Evolutionary conservation across 2,888 invertebrate species (phyloP).

Genomic region (Nomada flava): DNA sequence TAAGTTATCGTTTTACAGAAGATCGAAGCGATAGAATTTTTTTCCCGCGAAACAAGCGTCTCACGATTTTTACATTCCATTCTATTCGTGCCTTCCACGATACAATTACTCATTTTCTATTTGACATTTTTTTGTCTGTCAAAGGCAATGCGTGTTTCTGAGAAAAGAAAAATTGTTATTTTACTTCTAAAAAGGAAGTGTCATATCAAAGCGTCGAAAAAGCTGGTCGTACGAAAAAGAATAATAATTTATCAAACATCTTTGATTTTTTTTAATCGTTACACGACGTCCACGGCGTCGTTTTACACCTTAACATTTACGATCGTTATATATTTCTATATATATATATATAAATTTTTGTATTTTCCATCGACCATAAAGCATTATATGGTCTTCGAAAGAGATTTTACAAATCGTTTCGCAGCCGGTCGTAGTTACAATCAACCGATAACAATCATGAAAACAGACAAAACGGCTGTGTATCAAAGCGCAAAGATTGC

Average conservation of each 20-base stretch:
- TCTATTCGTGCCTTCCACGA: constrained; percentile 13
- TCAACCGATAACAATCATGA: constrained; percentile 9
- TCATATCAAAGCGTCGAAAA: constrained; percentile 62
- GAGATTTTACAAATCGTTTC: constrained; percentile 26
- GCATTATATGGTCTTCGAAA: not conserved
- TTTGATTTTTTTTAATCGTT: constrained; percentile 32
- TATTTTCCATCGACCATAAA: not conserved
- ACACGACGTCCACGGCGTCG: constrained; percentile 27
- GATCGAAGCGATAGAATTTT: constrained; percentile 14
- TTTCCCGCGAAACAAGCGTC: not conserved
- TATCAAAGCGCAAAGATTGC: constrained; percentile 49
- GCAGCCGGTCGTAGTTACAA: not conserved
- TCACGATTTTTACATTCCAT: not conserved
- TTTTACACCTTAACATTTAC: constrained; percentile 17
- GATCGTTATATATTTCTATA: constrained; percentile 9
- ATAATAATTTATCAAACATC: constrained; percentile 61
- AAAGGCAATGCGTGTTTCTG: constrained; percentile 66
- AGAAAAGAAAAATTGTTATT: constrained; percentile 6
- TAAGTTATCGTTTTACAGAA: constrained; percentile 72
- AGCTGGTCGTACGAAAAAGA: constrained; percentile 58
- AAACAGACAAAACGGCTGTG: constrained; percentile 11
- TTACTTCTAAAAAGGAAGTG: constrained; percentile 46
- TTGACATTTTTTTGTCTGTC: not conserved
- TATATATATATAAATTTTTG: constrained; percentile 9
- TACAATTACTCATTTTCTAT: constrained; percentile 12